phyloP scores from a whole-genome alignment of 2,113 vertebrate species.

The Trogon surrucura region DNA sequence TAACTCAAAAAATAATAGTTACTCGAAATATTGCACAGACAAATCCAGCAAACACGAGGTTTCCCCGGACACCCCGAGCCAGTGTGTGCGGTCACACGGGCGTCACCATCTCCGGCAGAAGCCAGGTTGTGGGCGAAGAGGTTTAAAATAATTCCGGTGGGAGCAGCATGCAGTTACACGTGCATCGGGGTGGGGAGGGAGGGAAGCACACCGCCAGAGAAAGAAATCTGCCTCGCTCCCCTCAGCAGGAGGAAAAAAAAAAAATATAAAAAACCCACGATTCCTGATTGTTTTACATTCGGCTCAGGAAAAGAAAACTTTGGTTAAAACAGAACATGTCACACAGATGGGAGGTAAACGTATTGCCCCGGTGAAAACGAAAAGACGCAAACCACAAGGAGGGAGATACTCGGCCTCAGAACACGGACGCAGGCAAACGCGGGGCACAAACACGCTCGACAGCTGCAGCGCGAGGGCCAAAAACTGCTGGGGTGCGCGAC shows the following conservation, averaged over 20 bases:
- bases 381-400: neutral
- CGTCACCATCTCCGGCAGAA: neutral
- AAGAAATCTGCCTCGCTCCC: neutral
- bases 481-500: fast-evolving
- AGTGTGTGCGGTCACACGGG: neutral
- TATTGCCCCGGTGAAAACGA: neutral
- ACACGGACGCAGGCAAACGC: neutral
- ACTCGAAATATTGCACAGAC: slow-evolving; percentile 50
- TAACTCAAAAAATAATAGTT: neutral
- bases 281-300: slow-evolving; percentile 14
- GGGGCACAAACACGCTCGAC: neutral
- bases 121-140: neutral
- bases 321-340: neutral
- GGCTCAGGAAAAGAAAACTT: slow-evolving; percentile 16
- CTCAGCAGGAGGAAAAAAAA: neutral
- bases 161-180: neutral
- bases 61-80: fast-evolving
- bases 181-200: neutral
- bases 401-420: neutral
- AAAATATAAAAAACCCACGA: neutral
- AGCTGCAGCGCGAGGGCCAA: neutral
- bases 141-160: neutral
- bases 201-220: neutral
- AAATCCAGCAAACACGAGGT: neutral
- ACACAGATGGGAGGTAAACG: neutral